A percentile compares a stretch with the other conserved stretches of the same genome.
phyloP scores from a whole-genome alignment of 2,113 vertebrate species.

The Neolamprologus sp. region DNA sequence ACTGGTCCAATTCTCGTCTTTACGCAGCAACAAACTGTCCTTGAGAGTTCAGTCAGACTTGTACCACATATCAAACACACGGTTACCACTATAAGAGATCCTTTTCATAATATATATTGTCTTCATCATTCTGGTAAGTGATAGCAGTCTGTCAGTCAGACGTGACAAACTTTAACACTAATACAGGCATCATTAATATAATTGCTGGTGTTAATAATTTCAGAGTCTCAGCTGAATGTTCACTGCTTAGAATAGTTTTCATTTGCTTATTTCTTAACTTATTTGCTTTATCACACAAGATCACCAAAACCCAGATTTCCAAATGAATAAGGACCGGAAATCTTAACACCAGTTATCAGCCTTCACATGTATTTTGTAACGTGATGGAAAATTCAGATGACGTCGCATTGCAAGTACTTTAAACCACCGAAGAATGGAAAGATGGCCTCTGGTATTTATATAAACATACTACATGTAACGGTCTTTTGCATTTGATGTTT shows the following conservation, averaged over 20 bases:
- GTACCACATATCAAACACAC: neutral
- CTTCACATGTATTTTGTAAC: neutral
- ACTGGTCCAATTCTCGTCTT: neutral
- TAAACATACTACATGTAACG: neutral
- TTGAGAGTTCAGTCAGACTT: neutral
- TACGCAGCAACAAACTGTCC: neutral
- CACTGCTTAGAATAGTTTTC: neutral
- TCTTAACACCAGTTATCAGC: neutral
- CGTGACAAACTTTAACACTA: neutral
- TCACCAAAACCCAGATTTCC: neutral
- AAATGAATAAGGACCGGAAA: neutral
- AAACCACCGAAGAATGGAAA: neutral
- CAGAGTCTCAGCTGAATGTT: neutral
- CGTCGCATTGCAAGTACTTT: fast-evolving
- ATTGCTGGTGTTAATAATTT: neutral
- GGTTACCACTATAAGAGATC: neutral
- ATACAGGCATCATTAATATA: neutral
- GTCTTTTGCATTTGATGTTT: too few relatives aligned
- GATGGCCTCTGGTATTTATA: neutral
- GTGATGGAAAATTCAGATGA: neutral
- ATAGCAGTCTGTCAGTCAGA: neutral
- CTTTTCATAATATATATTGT: neutral
- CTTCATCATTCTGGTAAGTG: neutral
- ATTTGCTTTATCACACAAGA: neutral
- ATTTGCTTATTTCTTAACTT: neutral